Evolutionary conservation across 1,140 invertebrate species (phyloP).

Genomic region (Drosophila paulistorum): DNA sequence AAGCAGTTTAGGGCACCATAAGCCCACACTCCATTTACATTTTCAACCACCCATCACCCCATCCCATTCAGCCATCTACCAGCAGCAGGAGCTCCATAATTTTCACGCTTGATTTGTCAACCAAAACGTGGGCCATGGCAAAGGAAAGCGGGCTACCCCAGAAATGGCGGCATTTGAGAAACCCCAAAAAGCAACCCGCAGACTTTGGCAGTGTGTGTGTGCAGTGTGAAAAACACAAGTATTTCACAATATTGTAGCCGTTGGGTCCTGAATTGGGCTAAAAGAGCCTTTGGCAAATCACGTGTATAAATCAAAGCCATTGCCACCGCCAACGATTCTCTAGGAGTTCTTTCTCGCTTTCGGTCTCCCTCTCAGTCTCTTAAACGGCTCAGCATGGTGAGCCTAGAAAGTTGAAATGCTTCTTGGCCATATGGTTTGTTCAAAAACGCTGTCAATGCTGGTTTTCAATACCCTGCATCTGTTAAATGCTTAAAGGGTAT

Average conservation of each 20-base stretch:
- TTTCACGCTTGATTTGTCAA: slow-evolving; percentile 58
- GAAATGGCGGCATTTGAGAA: slow-evolving; percentile 44
- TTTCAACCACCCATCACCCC: not conserved
- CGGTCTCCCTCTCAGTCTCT: slow-evolving; percentile 5
- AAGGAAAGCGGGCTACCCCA: too few species aligned
- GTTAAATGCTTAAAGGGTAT: too few species aligned
- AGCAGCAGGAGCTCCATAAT: slow-evolving; percentile 39
- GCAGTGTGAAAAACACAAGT: slow-evolving; percentile 13
- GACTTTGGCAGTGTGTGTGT: slow-evolving; percentile 15
- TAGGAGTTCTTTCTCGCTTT: not conserved
- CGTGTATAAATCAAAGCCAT: slow-evolving; percentile 47
- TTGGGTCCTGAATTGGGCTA: not conserved
- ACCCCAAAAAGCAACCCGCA: slow-evolving; percentile 19
- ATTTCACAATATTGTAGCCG: slow-evolving; percentile 10
- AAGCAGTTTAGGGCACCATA: slow-evolving; percentile 44
- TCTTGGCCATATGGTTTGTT: slow-evolving; percentile 45
- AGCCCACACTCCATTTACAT: not conserved
- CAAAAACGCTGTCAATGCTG: slow-evolving; percentile 13
- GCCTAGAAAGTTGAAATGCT: slow-evolving; percentile 16
- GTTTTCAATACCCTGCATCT: too few species aligned
- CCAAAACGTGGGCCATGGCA: slow-evolving; percentile 41
- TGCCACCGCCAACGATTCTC: not conserved
- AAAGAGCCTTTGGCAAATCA: slow-evolving; percentile 18
- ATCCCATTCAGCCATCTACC: not conserved
- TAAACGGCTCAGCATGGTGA: slow-evolving; percentile 29